Conservation (phyloP, 2,113 vertebrate genomes). For the Perccottus glenii region DNA sequence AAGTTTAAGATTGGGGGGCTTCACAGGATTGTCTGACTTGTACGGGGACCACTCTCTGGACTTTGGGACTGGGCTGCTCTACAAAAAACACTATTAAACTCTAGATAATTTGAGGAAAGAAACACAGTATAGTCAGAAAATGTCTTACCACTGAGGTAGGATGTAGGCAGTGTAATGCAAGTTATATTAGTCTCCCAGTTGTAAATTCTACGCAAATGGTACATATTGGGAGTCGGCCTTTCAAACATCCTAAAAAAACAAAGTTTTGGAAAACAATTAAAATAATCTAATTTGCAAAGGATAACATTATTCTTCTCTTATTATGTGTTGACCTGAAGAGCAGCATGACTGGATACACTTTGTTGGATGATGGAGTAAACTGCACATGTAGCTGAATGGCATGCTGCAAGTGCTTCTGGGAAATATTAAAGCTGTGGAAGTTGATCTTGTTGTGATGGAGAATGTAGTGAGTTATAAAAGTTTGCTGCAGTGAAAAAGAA, state of each 20-base stretch:
- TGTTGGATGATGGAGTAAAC: conserved; percentile 56
- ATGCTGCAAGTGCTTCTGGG: conserved; percentile 62
- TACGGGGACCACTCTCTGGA: no score
- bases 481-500: conserved; percentile 36
- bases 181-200: conserved; percentile 65
- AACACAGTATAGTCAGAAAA: background rate
- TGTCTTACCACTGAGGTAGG: conserved; percentile 62
- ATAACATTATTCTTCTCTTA: background rate
- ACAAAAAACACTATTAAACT: no score
- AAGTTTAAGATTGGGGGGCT: no score
- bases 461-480: conserved; percentile 7
- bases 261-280: background rate
- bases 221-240: conserved; percentile 78
- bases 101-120: no score
- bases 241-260: conserved; percentile 75
- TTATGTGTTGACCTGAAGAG: conserved; percentile 78
- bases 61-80: no score
- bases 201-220: conserved; percentile 71
- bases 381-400: conserved; percentile 74
- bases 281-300: no score
- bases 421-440: conserved; percentile 79
- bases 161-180: conserved; percentile 71
- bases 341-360: conserved; percentile 80
- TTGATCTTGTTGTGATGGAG: conserved; percentile 69
- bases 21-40: no score